Evolutionary conservation across 2,888 invertebrate genomes (phyloP).

Genomic region (Odontothrips loti): DNA sequence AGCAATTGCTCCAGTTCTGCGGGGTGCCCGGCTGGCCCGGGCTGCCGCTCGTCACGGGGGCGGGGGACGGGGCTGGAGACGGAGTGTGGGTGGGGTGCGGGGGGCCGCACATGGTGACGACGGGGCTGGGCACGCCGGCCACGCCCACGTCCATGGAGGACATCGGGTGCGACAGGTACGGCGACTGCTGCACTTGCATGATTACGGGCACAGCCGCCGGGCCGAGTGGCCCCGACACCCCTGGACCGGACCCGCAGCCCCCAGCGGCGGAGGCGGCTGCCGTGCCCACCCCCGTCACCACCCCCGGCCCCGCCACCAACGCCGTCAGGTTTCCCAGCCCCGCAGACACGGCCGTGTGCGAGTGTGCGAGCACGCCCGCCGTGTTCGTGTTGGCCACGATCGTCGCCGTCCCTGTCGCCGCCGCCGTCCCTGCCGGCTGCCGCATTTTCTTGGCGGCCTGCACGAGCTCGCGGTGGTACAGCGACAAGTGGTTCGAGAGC

Average conservation of each 20-base stretch:
- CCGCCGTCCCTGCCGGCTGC: not conserved
- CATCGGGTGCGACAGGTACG: not conserved
- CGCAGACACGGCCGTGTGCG: no score
- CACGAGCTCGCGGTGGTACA: constrained; percentile 33
- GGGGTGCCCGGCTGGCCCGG: not conserved
- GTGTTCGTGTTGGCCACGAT: not conserved
- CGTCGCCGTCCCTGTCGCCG: not conserved
- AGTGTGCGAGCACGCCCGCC: no score
- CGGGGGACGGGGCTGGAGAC: not conserved
- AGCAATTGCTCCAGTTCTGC: constrained; percentile 1
- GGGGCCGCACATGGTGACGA: not conserved
- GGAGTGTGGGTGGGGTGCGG: not conserved
- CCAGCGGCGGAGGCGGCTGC: not conserved
- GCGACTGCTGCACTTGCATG: not conserved
- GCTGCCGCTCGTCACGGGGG: not conserved
- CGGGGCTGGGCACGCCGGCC: not conserved
- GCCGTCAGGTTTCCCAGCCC: not conserved
- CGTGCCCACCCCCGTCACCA: not conserved
- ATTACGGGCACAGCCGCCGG: not conserved
- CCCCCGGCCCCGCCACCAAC: not conserved
- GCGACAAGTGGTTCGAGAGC: constrained; percentile 34
- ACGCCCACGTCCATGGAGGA: not conserved
- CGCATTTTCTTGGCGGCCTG: constrained; percentile 19
- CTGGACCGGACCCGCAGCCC: not conserved
- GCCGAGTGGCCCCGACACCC: not conserved